These are phyloP conservation scores for Sisor rabdophorus DNA, from an alignment of 2,113 vertebrate genomes.

Conservation along the genomic window DNA sequence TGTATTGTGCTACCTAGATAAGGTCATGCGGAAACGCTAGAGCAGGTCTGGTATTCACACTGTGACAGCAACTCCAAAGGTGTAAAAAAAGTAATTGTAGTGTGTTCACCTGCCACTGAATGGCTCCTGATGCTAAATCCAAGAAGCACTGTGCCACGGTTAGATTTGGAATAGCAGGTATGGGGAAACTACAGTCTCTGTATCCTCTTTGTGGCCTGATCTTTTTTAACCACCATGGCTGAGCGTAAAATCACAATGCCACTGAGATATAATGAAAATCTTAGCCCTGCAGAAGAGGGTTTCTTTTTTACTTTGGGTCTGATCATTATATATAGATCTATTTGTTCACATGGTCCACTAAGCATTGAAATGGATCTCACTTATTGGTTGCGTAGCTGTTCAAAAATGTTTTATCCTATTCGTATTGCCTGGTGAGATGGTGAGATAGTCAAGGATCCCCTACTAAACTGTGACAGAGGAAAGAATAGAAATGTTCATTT, in stretches of 20 bases:
- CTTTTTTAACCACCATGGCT: conserved; percentile 60
- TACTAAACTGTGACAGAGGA: conserved; percentile 4
- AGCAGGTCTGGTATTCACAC: conserved; percentile 63
- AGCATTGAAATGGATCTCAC: conserved; percentile 41
- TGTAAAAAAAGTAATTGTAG: conserved; percentile 71
- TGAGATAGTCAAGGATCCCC: conserved; percentile 10
- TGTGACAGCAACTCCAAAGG: conserved; percentile 63
- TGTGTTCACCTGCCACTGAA: conserved; percentile 56
- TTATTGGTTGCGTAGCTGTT: conserved; percentile 43
- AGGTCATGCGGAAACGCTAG: conserved; percentile 66
- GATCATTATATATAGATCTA: conserved; percentile 40
- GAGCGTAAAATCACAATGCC: conserved; percentile 56
- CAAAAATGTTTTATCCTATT: conserved; percentile 42
- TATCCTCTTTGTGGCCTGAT: conserved; percentile 42
- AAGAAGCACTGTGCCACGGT: conserved; percentile 56
- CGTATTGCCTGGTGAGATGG: conserved; percentile 17
- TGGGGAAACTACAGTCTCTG: conserved; percentile 56
- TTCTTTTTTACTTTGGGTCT: conserved; percentile 38
- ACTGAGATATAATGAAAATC: conserved; percentile 38
- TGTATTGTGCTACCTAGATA: conserved; percentile 67
- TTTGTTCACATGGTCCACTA: conserved; percentile 38
- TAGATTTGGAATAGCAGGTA: conserved; percentile 61
- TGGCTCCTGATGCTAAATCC: conserved; percentile 66
- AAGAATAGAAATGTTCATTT: conserved; percentile 28
- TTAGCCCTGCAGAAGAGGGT: conserved; percentile 44